Evolutionary conservation across 1,140 invertebrate species (phyloP).

Genomic region (Lordiphosa collinella): DNA sequence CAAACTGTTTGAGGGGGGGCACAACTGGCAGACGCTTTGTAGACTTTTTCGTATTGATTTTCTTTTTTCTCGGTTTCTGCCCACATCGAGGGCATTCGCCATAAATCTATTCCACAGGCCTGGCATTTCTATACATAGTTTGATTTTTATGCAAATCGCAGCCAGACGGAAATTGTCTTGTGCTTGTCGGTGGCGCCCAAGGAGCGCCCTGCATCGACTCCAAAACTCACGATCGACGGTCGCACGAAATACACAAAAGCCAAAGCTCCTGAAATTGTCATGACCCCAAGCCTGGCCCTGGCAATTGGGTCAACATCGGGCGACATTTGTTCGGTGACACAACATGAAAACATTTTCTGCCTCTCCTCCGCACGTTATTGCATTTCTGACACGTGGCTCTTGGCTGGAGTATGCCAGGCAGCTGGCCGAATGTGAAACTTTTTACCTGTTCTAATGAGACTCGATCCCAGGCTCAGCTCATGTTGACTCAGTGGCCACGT

Average conservation of each 20-base stretch:
- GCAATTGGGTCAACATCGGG: slow-evolving; percentile 68
- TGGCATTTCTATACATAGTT: slow-evolving; percentile 44
- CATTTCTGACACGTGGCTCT: slow-evolving; percentile 55
- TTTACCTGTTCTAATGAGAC: slow-evolving; percentile 60
- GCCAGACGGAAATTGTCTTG: slow-evolving; percentile 54
- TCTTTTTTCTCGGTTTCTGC: slow-evolving; percentile 28
- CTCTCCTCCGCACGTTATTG: slow-evolving; percentile 5
- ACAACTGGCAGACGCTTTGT: slow-evolving; percentile 47
- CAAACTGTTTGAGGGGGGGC: neutral
- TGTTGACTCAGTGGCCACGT: slow-evolving; percentile 63
- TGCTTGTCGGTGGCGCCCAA: slow-evolving; percentile 12
- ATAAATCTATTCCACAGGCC: slow-evolving; percentile 65
- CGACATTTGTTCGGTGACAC: slow-evolving; percentile 70
- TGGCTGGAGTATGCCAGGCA: slow-evolving; percentile 40
- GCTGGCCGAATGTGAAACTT: slow-evolving; percentile 23
- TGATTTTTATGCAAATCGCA: slow-evolving; percentile 74
- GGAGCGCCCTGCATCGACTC: slow-evolving; percentile 22
- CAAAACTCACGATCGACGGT: slow-evolving; percentile 48
- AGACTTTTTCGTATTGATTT: slow-evolving; percentile 68
- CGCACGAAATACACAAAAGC: slow-evolving; percentile 64
- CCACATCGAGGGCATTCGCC: slow-evolving; percentile 37
- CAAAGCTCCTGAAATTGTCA: slow-evolving; percentile 73
- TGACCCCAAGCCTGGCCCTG: slow-evolving; percentile 64
- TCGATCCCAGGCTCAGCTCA: slow-evolving; percentile 18
- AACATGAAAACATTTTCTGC: slow-evolving; percentile 41